Base-by-base conservation (phyloP, 2,113 vertebrate genomes). In the Sapajus apella region DNA sequence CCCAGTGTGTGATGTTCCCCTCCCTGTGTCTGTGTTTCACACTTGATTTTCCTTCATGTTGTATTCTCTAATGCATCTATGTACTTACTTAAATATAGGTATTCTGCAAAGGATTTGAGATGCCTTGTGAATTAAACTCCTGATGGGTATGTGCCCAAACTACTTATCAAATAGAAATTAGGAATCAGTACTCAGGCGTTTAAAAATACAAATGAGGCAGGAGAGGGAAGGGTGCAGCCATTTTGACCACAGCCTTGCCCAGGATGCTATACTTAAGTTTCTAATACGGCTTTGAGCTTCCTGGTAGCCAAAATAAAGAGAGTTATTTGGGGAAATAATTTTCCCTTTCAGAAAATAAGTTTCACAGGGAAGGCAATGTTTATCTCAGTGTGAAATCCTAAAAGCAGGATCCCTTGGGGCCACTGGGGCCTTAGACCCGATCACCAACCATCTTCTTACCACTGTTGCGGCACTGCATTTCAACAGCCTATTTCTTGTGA, bases 351-450 rank as follows among this genome's bases (percentile, higher is more conserved):
- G 18, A 50, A 14, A 91, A 16, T 61, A 45, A 40, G 32, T 82
- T 70, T 81, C 47, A 4, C 6, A 43, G 37, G 76, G 32, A 84
- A 90, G 45, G 72, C 6, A 3, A 0, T 18, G 12, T 45, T 72
- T 83, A 61, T 27, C 25, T 73, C 40, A 25, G 30, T 18, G 8
- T 7, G 2, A 89, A n/a, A 7, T 45, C 37, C 56, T 40, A 8
- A 45, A 37, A 35, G 45, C 17, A 52, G 32, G 45, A 7, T 20
- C 32, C 43, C 61, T 32, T 30, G 61, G 61, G 61, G 61, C 81
- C 4, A 5, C 2, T 0, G 37, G 50, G 25, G 25, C 61, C 0
- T 0, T 7, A 17, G 8, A 6, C 61, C 27, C 2, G 5, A 64
- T 27, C 61, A 0, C 0, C 6, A n/a, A 2, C 66, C 4, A 1